These are phyloP conservation scores for Mixornis gularis DNA, from an alignment of 2,113 vertebrate genomes.

Conservation along the genomic window DNA sequence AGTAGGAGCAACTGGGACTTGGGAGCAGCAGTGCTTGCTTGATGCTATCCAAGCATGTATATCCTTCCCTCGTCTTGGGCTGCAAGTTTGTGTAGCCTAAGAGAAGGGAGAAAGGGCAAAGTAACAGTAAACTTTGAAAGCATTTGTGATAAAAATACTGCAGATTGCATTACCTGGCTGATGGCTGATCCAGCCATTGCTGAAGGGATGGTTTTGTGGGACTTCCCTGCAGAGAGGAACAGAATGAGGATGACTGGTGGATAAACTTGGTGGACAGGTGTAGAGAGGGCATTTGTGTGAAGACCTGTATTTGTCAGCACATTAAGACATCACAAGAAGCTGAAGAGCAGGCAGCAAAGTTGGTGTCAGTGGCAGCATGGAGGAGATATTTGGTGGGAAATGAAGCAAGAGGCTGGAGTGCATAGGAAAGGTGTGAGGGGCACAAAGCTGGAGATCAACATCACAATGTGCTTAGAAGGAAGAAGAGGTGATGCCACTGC, in stretches of 20 bases:
- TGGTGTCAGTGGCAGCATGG: not conserved
- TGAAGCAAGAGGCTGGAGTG: not conserved
- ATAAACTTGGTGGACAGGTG: not conserved
- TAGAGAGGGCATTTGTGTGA: not conserved
- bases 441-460: accelerated
- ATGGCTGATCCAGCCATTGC: accelerated
- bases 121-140: not conserved
- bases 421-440: not conserved
- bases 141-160: not conserved
- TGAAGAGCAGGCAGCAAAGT: not conserved
- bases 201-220: not conserved
- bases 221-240: not conserved
- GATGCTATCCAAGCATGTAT: not conserved
- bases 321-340: not conserved
- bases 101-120: not conserved
- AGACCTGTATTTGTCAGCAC: not conserved
- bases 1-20: not conserved
- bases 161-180: not conserved
- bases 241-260: not conserved
- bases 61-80: not conserved
- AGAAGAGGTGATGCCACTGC: not conserved
- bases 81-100: not conserved
- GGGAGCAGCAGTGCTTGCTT: not conserved
- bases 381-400: not conserved
- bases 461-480: not conserved